A percentile compares a stretch with the other conserved stretches of the same genome.
These are phyloP conservation scores for Argyresthia goedartella DNA, from an alignment of 2,888 invertebrate genomes.

Conservation along the genomic window DNA sequence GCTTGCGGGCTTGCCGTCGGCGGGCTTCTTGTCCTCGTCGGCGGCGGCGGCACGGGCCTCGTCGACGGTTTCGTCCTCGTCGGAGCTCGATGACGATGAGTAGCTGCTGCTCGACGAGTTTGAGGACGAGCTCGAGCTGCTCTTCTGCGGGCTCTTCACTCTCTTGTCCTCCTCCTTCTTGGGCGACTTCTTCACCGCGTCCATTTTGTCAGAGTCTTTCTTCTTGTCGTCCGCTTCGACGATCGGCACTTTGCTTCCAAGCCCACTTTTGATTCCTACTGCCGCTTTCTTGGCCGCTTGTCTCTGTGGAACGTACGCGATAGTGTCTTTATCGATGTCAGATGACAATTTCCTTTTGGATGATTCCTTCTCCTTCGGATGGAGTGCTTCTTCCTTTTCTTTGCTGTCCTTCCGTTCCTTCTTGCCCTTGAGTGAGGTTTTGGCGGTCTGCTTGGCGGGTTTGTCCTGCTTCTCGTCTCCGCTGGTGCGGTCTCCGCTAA, in stretches of 20 bases:
- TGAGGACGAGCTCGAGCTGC: slow-evolving; percentile 65
- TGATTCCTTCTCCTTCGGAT: slow-evolving; percentile 62
- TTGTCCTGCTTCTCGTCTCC: slow-evolving; percentile 41
- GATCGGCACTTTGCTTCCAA: slow-evolving; percentile 67
- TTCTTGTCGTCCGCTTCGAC: no score
- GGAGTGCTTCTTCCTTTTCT: slow-evolving; percentile 23
- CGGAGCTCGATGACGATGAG: slow-evolving; percentile 74
- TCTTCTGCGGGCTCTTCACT: slow-evolving; percentile 35
- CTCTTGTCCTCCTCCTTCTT: slow-evolving; percentile 58
- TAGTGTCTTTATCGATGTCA: slow-evolving; percentile 75
- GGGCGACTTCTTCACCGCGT: slow-evolving; percentile 49
- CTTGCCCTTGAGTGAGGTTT: slow-evolving; percentile 57
- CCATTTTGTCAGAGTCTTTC: slow-evolving; percentile 50
- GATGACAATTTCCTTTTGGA: slow-evolving; percentile 57
- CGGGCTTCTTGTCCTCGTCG: no score
- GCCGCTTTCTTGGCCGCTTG: slow-evolving; percentile 94
- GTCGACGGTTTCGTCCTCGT: no score
- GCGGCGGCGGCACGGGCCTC: no score
- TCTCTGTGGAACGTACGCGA: slow-evolving; percentile 89
- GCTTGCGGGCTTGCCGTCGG: slow-evolving; percentile 48
- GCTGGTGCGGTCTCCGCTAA: slow-evolving; percentile 32
- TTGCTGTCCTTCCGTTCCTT: slow-evolving; percentile 45
- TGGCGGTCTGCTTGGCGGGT: slow-evolving; percentile 43
- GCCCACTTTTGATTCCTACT: slow-evolving; percentile 87
- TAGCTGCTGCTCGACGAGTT: slow-evolving; percentile 67